A percentile compares a stretch with the other conserved stretches of the same genome.
Evolutionary conservation across 2,888 invertebrate species (phyloP).

Genomic region (Drosophila kokeensis): DNA sequence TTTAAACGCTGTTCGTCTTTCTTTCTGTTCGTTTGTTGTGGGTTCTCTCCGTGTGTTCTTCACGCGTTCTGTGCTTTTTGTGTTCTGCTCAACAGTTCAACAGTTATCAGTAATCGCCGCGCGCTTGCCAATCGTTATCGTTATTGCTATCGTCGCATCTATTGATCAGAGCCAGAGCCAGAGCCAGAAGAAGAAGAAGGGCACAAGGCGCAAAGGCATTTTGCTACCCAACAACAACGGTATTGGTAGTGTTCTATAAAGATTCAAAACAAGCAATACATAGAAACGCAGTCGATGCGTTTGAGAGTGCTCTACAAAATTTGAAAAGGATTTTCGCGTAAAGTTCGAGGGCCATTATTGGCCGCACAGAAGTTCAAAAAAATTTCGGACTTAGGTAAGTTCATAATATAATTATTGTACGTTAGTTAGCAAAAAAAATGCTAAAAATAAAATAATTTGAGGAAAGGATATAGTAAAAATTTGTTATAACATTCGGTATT

Average conservation of each 20-base stretch:
- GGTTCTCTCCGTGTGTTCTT: conserved; percentile 51
- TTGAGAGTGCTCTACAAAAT: conserved; percentile 35
- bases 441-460: background rate
- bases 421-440: background rate
- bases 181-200: conserved; percentile 7
- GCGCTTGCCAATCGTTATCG: conserved; percentile 43
- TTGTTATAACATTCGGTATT: background rate
- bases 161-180: conserved; percentile 10
- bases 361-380: conserved; percentile 22
- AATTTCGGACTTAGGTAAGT: conserved; percentile 48
- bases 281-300: conserved; percentile 10
- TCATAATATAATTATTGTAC: background rate
- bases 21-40: conserved; percentile 78
- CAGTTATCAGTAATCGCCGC: conserved; percentile 34
- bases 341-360: conserved; percentile 27
- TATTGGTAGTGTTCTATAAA: conserved; percentile 14
- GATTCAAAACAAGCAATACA: background rate
- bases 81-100: conserved; percentile 23
- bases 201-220: conserved; percentile 36
- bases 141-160: conserved; percentile 25
- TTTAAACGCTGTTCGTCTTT: conserved; percentile 82
- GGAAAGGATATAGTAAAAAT: background rate
- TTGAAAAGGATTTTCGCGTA: conserved; percentile 30
- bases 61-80: conserved; percentile 22
- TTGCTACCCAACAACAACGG: conserved; percentile 19